Evolutionary conservation across 23 tunicate species (phyloP).

Genomic region (Styela clava): DNA sequence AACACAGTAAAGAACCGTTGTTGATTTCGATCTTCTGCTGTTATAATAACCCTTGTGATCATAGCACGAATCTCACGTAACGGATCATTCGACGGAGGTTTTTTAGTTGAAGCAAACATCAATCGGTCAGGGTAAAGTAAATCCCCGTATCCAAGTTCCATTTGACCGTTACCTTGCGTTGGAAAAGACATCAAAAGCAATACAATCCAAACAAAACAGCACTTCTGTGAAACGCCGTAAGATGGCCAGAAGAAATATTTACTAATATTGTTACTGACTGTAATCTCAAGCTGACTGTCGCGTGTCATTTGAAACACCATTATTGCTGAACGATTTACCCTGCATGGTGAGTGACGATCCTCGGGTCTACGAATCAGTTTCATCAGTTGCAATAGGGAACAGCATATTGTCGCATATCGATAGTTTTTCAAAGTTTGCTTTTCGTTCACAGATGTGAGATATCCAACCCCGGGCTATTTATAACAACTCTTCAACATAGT

Average conservation of each 20-base stretch:
- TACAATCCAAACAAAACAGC: too few relatives aligned
- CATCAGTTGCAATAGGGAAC: neutral
- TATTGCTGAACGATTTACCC: neutral
- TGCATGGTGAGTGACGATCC: neutral
- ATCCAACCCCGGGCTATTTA: neutral
- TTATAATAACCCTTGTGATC: constrained; percentile 4
- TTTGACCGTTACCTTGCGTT: neutral
- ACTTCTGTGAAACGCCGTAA: too few relatives aligned
- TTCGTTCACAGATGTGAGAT: too few relatives aligned
- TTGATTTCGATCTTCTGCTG: constrained; percentile 8
- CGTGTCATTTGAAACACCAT: neutral
- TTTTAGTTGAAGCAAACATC: neutral
- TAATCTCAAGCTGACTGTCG: neutral
- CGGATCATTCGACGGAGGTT: neutral
- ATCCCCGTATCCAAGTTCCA: constrained; percentile 6
- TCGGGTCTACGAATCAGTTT: neutral
- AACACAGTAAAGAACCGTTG: constrained; percentile 19
- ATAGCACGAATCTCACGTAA: constrained; percentile 8
- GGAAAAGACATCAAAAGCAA: neutral
- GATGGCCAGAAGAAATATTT: too few relatives aligned
- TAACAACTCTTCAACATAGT: neutral
- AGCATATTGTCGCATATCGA: neutral
- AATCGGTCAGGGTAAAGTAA: neutral
- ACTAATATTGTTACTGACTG: neutral
- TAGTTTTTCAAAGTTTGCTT: too few relatives aligned